Evolutionary conservation across 2,113 vertebrate species (phyloP).

Genomic region (Irena cyanogastra): DNA sequence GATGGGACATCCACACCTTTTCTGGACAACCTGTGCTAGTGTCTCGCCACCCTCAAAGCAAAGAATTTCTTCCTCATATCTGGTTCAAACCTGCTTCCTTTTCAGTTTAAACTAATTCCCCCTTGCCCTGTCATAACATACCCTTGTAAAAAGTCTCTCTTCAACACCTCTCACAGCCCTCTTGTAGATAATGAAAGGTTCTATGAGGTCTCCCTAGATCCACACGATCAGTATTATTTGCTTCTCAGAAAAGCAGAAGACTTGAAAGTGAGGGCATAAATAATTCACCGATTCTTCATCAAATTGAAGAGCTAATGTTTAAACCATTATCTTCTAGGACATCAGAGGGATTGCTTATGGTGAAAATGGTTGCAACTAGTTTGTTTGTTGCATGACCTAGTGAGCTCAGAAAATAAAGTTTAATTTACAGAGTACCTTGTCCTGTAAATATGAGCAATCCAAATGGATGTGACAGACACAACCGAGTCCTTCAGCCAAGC

Average conservation of each 20-base stretch:
- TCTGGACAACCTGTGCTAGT: too few species aligned
- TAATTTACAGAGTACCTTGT: neutral
- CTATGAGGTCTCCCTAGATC: neutral
- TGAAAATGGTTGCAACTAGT: neutral
- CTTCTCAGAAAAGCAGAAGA: neutral
- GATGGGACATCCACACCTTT: rapidly evolving
- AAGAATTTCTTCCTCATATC: neutral
- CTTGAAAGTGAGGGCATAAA: neutral
- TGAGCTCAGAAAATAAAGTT: neutral
- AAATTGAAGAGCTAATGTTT: neutral
- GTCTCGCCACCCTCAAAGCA: rapidly evolving
- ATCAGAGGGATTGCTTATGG: neutral
- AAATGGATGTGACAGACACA: neutral
- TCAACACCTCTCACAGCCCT: neutral
- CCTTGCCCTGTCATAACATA: neutral
- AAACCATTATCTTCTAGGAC: neutral
- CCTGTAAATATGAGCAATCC: neutral
- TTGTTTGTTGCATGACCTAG: neutral
- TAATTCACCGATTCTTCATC: neutral
- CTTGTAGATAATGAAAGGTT: neutral
- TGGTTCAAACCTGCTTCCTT: neutral
- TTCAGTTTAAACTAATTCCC: neutral
- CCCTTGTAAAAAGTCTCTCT: neutral
- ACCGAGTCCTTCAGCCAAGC: neutral
- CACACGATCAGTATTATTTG: neutral